Percentiles rank a stretch among this genome's conserved stretches.
Conservation (phyloP, 2,888 invertebrate species). For the Phalera bucephala region DNA sequence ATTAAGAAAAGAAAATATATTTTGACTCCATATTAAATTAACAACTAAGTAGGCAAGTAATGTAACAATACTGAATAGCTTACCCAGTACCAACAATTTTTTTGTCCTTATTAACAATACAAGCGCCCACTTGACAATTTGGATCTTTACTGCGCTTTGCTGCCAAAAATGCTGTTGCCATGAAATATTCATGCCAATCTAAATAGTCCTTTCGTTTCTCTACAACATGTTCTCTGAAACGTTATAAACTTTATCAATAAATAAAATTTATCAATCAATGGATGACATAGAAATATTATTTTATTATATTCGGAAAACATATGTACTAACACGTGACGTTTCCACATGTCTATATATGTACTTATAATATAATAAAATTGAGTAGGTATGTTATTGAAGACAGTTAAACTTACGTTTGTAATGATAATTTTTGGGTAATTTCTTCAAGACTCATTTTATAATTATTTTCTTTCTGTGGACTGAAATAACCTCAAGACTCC, state of each 20-base stretch:
- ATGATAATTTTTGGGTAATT: slow-evolving; percentile 13
- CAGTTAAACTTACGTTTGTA: slow-evolving; percentile 5
- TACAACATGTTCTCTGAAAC: slow-evolving; percentile 28
- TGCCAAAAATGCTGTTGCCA: slow-evolving; percentile 95
- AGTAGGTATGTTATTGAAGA: too few species aligned
- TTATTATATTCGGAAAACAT: not conserved
- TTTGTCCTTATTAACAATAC: slow-evolving; percentile 93
- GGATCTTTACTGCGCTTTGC: slow-evolving; percentile 98
- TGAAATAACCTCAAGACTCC: too few species aligned
- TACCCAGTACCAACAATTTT: slow-evolving; percentile 94
- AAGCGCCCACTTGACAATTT: slow-evolving; percentile 95
- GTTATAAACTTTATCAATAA: not conserved
- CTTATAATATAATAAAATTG: too few species aligned
- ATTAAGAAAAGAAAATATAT: too few species aligned
- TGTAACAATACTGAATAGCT: too few species aligned
- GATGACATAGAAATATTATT: not conserved
- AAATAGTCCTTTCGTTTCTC: slow-evolving; percentile 86
- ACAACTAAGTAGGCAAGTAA: too few species aligned
- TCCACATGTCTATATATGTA: not conserved
- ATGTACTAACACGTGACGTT: not conserved
- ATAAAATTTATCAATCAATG: not conserved
- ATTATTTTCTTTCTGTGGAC: too few species aligned
- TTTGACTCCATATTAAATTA: too few species aligned
- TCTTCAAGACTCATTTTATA: slow-evolving; percentile 12
- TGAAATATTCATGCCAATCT: slow-evolving; percentile 97